Evolutionary conservation across 2,797 vertebrate species (phyloP).

Genomic region (Tachyglossus aculeatus): DNA sequence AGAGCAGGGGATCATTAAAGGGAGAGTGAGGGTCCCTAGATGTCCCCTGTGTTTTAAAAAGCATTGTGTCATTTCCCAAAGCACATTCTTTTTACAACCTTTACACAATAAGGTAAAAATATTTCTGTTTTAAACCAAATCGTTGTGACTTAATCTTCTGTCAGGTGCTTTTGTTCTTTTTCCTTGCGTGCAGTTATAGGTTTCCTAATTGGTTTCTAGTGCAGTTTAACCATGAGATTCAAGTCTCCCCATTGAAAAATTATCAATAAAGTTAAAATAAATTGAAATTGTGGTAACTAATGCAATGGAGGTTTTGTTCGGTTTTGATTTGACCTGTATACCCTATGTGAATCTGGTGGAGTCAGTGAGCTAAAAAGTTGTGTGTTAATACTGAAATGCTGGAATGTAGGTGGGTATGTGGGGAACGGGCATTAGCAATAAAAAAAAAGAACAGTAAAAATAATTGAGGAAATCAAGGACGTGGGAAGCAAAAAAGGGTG

Average conservation of each 20-base stretch:
- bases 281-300: slow-evolving; percentile 67
- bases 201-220: slow-evolving; percentile 70
- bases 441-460: slow-evolving; percentile 35
- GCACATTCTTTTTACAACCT: slow-evolving; percentile 69
- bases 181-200: slow-evolving; percentile 60
- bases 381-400: slow-evolving; percentile 59
- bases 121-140: slow-evolving; percentile 65
- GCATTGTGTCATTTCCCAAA: slow-evolving; percentile 71
- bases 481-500: slow-evolving; percentile 13
- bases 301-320: slow-evolving; percentile 61
- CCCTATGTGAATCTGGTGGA: slow-evolving; percentile 55
- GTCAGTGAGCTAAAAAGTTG: slow-evolving; percentile 69
- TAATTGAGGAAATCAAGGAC: slow-evolving; percentile 4
- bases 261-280: slow-evolving; percentile 71
- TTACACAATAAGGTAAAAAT: slow-evolving; percentile 70
- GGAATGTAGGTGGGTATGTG: slow-evolving; percentile 43
- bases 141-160: slow-evolving; percentile 60
- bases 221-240: slow-evolving; percentile 69
- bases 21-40: slow-evolving; percentile 77
- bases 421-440: slow-evolving; percentile 44
- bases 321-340: slow-evolving; percentile 64
- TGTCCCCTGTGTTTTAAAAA: slow-evolving; percentile 79
- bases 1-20: slow-evolving; percentile 81
- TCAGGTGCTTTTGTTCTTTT: slow-evolving; percentile 67
- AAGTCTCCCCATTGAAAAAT: slow-evolving; percentile 69